These are phyloP conservation scores for Rhea pennata DNA, from an alignment of 2,113 vertebrate genomes.

Conservation along the genomic window DNA sequence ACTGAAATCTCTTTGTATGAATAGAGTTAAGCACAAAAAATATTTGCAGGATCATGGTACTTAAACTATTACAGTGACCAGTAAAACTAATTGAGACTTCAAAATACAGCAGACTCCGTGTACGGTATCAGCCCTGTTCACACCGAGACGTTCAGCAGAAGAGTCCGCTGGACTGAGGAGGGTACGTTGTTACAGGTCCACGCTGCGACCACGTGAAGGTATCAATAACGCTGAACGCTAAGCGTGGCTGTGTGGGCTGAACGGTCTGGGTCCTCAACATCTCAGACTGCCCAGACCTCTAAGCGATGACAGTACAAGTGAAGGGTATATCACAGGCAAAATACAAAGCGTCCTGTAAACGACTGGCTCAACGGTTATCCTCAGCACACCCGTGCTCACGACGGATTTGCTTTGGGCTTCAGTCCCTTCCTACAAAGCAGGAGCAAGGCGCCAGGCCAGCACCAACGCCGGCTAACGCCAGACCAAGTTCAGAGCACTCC, in stretches of 20 bases:
- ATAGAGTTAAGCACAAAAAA: background rate
- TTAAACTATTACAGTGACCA: background rate
- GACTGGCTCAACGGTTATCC: accelerated
- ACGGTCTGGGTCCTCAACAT: background rate
- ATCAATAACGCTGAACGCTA: background rate
- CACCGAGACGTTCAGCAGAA: background rate
- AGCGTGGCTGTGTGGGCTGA: background rate
- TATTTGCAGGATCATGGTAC: background rate
- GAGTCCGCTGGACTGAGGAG: background rate
- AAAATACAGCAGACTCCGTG: background rate
- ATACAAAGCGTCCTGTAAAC: too few relatives aligned
- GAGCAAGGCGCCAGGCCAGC: background rate
- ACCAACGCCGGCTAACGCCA: background rate
- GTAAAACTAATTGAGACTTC: background rate
- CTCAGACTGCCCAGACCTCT: background rate
- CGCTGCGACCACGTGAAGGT: accelerated
- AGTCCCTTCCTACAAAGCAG: accelerated
- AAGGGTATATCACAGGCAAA: background rate
- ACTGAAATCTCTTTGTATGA: background rate
- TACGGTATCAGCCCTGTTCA: too few relatives aligned
- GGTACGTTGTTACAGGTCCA: background rate
- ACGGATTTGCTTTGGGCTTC: accelerated
- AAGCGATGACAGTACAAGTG: accelerated
- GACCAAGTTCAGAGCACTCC: background rate
- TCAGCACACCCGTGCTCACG: background rate